Evolutionary conservation across 2,797 vertebrate species (phyloP).

Genomic region (Smutsia gigantea): DNA sequence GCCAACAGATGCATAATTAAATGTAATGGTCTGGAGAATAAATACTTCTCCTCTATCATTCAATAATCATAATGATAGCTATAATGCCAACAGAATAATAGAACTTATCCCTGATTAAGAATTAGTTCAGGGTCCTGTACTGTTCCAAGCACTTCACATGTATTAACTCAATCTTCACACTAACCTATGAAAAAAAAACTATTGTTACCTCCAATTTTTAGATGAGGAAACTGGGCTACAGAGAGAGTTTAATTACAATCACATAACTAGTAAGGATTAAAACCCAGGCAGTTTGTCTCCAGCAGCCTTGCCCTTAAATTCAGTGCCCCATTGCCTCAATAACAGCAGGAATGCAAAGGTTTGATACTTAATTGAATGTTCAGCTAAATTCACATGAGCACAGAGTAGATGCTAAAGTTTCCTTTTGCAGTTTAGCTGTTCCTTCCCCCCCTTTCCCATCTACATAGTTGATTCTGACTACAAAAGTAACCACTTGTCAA

Average conservation of each 20-base stretch:
- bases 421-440: not conserved
- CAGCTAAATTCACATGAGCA: not conserved
- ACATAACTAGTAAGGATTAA: not conserved
- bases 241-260: not conserved
- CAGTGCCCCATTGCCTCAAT: not conserved
- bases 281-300: not conserved
- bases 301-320: not conserved
- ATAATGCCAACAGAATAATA: not conserved
- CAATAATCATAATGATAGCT: not conserved
- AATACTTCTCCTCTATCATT: not conserved
- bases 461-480: not conserved
- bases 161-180: not conserved
- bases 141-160: not conserved
- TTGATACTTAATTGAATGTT: not conserved
- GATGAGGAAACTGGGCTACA: constrained; percentile 7
- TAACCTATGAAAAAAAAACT: not conserved
- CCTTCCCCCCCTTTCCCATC: not conserved
- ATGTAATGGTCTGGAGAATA: not conserved
- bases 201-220: not conserved
- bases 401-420: not conserved
- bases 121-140: not conserved
- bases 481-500: not conserved
- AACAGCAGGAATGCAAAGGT: not conserved
- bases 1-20: not conserved
- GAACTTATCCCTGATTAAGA: not conserved